Percentiles rank a stretch among this genome's conserved stretches.
Conservation (phyloP, 2,888 invertebrate species). For the Nemotelus pantherinus region DNA sequence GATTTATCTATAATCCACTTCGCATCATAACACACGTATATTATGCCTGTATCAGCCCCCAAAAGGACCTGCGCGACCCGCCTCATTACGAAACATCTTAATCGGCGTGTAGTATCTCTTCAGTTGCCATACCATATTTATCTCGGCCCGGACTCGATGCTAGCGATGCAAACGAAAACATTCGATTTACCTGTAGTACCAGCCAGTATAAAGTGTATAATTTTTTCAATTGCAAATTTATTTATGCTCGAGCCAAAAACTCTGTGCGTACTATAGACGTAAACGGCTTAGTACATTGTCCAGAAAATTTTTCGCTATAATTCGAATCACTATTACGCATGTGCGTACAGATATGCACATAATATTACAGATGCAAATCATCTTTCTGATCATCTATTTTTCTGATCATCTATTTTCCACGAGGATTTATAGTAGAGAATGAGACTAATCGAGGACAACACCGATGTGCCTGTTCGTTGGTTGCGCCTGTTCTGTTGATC, state of each 20-base stretch:
- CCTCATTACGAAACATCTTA: slow-evolving; percentile 17
- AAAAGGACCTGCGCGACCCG: neutral
- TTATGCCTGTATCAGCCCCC: no score
- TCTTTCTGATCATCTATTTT: neutral
- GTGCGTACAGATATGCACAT: slow-evolving; percentile 33
- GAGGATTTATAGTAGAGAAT: no score
- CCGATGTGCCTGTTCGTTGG: no score
- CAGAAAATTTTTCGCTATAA: neutral
- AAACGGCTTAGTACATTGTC: neutral
- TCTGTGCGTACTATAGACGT: no score
- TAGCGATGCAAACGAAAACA: no score
- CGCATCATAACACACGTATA: neutral
- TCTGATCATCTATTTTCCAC: neutral
- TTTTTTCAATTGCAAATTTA: neutral
- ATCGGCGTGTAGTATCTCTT: neutral
- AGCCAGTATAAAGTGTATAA: no score
- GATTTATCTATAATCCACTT: neutral
- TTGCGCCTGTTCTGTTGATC: no score
- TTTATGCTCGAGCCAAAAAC: neutral
- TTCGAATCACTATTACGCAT: slow-evolving; percentile 10
- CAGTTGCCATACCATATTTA: no score
- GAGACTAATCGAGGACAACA: no score
- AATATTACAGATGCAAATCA: slow-evolving; percentile 32
- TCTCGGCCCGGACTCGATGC: no score
- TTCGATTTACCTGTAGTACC: no score